A percentile compares a stretch with the other conserved stretches of the same genome.
Evolutionary conservation across 2,888 invertebrate species (phyloP).

Genomic region (Mythimna albipuncta): DNA sequence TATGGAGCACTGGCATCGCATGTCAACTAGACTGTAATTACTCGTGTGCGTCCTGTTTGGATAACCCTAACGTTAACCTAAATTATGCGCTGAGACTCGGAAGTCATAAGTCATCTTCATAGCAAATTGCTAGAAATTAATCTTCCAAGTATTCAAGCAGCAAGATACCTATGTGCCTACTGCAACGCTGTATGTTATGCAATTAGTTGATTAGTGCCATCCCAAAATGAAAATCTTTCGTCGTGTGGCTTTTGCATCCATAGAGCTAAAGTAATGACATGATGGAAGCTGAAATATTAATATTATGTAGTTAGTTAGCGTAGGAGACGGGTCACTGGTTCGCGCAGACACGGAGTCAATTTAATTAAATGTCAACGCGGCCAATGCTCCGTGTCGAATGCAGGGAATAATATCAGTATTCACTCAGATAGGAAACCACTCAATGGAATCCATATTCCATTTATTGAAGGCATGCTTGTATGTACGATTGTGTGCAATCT

Average conservation of each 20-base stretch:
- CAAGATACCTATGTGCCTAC: conserved; percentile 18
- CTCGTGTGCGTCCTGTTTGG: conserved; percentile 56
- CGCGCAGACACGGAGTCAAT: conserved; percentile 77
- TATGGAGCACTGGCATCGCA: conserved; percentile 38
- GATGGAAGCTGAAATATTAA: conserved; percentile 43
- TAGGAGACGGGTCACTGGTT: conserved; percentile 74
- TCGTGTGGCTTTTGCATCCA: conserved; percentile 13
- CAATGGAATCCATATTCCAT: conserved; percentile 62
- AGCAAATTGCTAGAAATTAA: conserved; percentile 56
- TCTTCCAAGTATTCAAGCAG: conserved; percentile 37
- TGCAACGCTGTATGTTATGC: conserved; percentile 16
- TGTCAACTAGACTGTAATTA: conserved; percentile 57
- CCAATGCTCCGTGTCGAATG: conserved; percentile 77
- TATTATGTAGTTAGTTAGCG: conserved; percentile 38
- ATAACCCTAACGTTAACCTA: conserved; percentile 57
- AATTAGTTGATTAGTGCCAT: conserved; percentile 33
- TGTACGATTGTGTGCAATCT: conserved; percentile 15
- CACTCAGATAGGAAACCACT: conserved; percentile 69
- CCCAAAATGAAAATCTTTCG: conserved; percentile 16
- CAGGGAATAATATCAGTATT: conserved; percentile 77
- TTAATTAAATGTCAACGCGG: conserved; percentile 86
- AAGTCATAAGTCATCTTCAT: conserved; percentile 60
- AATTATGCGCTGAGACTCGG: conserved; percentile 59
- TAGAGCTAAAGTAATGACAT: conserved; percentile 31
- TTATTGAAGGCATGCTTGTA: conserved; percentile 28